Base-by-base conservation (phyloP, 2,888 invertebrate species). In the Xanthia icteritia region DNA sequence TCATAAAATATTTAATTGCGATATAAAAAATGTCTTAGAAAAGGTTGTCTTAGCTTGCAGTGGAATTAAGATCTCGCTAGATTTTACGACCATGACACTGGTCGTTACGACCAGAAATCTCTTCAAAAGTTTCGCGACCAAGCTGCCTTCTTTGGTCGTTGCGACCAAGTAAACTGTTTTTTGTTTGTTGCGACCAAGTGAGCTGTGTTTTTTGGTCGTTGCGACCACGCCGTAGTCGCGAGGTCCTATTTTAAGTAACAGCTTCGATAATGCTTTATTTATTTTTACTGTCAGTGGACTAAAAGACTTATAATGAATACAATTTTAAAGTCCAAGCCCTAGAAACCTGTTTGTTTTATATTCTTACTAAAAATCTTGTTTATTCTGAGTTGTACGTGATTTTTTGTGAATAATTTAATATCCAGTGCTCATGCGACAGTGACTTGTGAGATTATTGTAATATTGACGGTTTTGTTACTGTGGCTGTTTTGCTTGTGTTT, bases 231-330 rank as follows among this genome's bases (percentile, higher is more conserved):
- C 42, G 48, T 73, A 45, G 36, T 70, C 48, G 60, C 68, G 73
- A 77, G 45, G 36, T 85, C 61, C 9, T 78, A 84, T 67, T 31
- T 63, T 73, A 81, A 76, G 68, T 66, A 71, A 78, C 71, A 74
- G 65, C 76, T 83, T 76, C 65, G 5, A 58, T 63, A 73, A 58
- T 81, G 60, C 54, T 81, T 71, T 83, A 86, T 89, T 79, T 83
- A 79, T 81, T 82, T 66, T 56, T 67, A 80, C 65, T 66, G 5
- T 71, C 70, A 66, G 77, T 87, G 84, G 83, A 82, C 77, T 88
- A 74, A 70, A 73, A 79, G 71, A 77, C 82, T 80, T 81, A 69
- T 76, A 77, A 69, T 17, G 42, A 72, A 54, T 64, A 61, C 39
- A 72, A 68, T 73, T 64, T 73, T 20, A 77, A 82, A 76, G 83